Conservation (phyloP, 2,888 invertebrate species). For the Cephalotes varians region DNA sequence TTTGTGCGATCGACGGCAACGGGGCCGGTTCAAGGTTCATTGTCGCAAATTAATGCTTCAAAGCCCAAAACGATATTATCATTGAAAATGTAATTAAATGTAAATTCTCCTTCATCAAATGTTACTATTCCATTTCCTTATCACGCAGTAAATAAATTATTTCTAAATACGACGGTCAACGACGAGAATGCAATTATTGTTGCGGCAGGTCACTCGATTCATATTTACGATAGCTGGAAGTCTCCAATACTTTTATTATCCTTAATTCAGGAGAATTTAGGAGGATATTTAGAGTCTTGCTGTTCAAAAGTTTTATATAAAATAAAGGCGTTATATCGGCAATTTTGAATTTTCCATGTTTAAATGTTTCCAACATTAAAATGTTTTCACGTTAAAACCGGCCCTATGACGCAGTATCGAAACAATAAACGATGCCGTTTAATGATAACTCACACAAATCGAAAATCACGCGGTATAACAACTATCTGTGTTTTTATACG, state of each 20-base stretch:
- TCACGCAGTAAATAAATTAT: background rate
- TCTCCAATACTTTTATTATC: background rate
- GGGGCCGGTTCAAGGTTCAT: background rate
- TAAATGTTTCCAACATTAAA: background rate
- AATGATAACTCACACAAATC: conserved; percentile 23
- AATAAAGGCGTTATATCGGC: background rate
- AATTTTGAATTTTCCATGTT: background rate
- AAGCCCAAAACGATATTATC: background rate
- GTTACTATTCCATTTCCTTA: background rate
- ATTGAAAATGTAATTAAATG: background rate
- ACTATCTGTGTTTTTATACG: conserved; percentile 24
- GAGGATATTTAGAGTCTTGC: conserved; percentile 7
- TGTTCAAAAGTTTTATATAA: background rate
- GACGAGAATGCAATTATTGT: background rate
- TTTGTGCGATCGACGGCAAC: conserved; percentile 36
- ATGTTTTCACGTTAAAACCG: background rate
- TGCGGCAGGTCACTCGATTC: background rate
- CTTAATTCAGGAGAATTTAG: conserved; percentile 2
- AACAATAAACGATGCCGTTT: conserved; percentile 6
- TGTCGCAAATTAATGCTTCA: background rate
- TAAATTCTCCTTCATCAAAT: background rate
- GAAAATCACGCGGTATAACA: conserved; percentile 14
- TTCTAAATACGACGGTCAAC: background rate
- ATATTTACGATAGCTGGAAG: background rate
- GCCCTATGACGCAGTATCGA: background rate